Base-by-base conservation (phyloP, 2,797 vertebrate species). In the Euphonia xanthogaster region DNA sequence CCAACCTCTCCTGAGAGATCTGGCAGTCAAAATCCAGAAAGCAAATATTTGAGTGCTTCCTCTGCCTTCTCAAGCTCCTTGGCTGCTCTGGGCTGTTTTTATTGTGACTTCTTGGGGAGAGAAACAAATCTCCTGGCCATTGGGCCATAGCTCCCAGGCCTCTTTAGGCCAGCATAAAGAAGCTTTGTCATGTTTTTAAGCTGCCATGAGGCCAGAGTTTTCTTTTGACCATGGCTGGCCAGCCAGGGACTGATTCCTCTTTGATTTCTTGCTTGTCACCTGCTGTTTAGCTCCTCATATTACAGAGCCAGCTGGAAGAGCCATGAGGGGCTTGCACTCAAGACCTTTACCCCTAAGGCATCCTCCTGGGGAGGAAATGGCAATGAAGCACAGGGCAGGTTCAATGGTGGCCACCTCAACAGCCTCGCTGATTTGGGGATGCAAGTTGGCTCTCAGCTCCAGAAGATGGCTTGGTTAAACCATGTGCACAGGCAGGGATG, bases 1-100 rank as follows among this genome's bases (percentile, higher is more conserved):
- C 80, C 86, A 96, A 9, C 30, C 33, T 93, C 91, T 95, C 86
- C 89, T 17, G 2, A 93, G 94, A 95, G 91, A 94, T 83, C 81
- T 95, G 94, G 88, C 92, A 91, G 68, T 51, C 33, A 80, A 75
- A 93, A 82, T 72, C 35, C 78, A 94, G 75, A 91, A 53, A 87
- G 33, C 12, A 85, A 91, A 87, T 68, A 48, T 61, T 27, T 37
- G 66, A 92, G 54, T 88, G 33, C 39, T 94, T 95, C 67, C 53
- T 89, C 84, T 9, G 1, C 51, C 39, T 72, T 83, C 70, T 84
- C 47, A 73, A 58, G 18, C 3, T 22, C 62, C 44, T 77, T 35
- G 75, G 62, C 65, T 91, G 47, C 66, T 88, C 66, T 65, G 45
- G n/a, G 42, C 35, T 65, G 57, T 12, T 83, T 84, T 85, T 60